phyloP scores from a whole-genome alignment of 2,888 invertebrate genomes.

The Himalopsyche japonica region DNA sequence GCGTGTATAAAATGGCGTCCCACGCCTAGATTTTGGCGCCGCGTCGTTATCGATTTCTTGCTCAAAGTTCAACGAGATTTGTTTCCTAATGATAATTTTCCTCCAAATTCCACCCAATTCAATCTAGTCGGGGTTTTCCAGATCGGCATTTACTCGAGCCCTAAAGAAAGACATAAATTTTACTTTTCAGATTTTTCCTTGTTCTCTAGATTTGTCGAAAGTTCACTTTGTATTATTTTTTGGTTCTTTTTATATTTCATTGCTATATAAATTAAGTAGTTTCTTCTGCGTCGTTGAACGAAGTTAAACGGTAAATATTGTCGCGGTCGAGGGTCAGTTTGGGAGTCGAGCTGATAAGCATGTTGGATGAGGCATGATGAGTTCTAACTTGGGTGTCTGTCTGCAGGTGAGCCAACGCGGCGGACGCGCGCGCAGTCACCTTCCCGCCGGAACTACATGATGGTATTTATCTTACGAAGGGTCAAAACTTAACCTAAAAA shows the following conservation, averaged over 20 bases:
- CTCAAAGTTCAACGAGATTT: constrained; percentile 25
- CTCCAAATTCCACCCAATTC: constrained; percentile 22
- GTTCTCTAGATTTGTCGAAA: neutral
- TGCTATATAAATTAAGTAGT: neutral
- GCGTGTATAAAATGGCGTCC: constrained; percentile 59
- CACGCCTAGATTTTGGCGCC: constrained; percentile 40
- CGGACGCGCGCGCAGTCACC: constrained; percentile 55
- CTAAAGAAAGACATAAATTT: constrained; percentile 18
- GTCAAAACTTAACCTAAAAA: constrained; percentile 48
- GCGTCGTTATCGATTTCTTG: constrained; percentile 50
- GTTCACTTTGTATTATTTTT: constrained; percentile 3
- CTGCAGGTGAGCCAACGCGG: constrained; percentile 63
- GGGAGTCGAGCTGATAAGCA: constrained; percentile 42
- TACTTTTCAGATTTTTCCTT: constrained; percentile 27
- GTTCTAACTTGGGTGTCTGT: constrained; percentile 59
- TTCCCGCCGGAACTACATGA: constrained; percentile 43
- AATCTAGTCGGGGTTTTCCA: constrained; percentile 24
- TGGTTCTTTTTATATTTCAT: neutral
- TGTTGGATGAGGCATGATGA: constrained; percentile 40
- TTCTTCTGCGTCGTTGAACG: constrained; percentile 11
- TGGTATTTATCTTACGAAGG: constrained; percentile 55
- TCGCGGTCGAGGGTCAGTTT: constrained; percentile 51
- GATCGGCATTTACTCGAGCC: constrained; percentile 29
- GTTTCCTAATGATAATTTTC: constrained; percentile 24
- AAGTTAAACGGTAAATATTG: constrained; percentile 25